Evolutionary conservation across 2,888 invertebrate species (phyloP), one percentile per base, ranked within the genome.

Genomic region (Polyploca ridens): DNA sequence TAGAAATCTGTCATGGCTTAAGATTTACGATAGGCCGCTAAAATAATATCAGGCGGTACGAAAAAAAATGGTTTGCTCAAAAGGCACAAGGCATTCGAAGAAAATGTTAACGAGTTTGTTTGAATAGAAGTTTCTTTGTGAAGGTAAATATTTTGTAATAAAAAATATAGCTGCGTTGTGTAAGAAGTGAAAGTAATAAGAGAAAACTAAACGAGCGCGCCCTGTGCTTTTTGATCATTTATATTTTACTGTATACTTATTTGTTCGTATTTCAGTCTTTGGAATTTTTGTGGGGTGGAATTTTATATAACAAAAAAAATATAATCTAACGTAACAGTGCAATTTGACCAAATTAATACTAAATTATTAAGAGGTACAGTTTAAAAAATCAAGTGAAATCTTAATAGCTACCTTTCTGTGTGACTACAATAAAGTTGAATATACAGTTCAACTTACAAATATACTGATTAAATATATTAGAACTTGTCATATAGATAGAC

Each of bases 201-300:
- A 16, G 1, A 10, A 14, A 5, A 35, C 4, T 14, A 35, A 35
- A 38, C 14, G 7, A 14, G 1, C 2, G n/a, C 14, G 59, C 38
- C 60, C 19, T 16, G 44, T 61, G 61, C 61, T 14, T 61, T 41
- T 41, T 27, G 41, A 19, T 44, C 27, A 16, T 16, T 13, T 19
- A 11, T 38, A 41, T 11, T n/a, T 41, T 19, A 19, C 13, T 41
- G 41, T 19, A 61, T 41, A 19, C 27, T 41, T n/a, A 19, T 19
- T 61, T 41, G 44, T 59, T 59, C 59, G 59, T 35, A 14, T 16
- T 75, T 83, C 83, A 84, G 83, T 84, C 83, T 84, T 84, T 83
- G 83, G 80, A 78, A 82, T 82, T 83, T 84, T 76, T 80, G 79
- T 78, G 75, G 61, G 61, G 73, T 77, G 83, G 77, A 79, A 78